phyloP scores from a whole-genome alignment of 2,888 invertebrate genomes.

The Baronia brevicornis region DNA sequence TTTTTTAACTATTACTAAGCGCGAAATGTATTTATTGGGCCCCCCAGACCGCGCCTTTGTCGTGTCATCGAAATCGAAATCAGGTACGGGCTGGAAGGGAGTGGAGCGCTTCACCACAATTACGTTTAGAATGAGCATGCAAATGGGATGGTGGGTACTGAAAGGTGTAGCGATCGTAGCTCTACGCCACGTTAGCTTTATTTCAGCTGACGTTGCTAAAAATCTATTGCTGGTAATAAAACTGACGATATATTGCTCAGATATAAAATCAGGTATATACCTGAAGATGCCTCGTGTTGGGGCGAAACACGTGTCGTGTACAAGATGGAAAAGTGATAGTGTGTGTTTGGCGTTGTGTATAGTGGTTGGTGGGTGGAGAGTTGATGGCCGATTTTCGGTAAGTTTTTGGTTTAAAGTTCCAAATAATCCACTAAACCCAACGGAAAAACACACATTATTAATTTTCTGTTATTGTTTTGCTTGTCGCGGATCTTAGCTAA shows the following conservation, averaged over 20 bases:
- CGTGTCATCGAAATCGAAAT: conserved; percentile 67
- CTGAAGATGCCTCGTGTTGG: no score
- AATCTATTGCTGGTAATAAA: conserved; percentile 69
- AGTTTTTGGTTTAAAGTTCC: no score
- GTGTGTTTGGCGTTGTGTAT: no score
- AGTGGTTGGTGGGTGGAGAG: no score
- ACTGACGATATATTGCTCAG: conserved; percentile 60
- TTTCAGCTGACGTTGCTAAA: conserved; percentile 63
- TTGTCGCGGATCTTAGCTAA: no score
- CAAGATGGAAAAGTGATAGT: no score
- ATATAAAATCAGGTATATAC: no score
- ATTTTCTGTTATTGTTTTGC: no score
- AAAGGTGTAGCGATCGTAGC: conserved; percentile 55
- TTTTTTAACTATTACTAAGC: conserved; percentile 68
- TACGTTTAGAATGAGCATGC: conserved; percentile 67
- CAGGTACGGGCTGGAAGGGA: conserved; percentile 58
- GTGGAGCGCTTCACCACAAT: conserved; percentile 56
- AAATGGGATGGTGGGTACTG: conserved; percentile 63
- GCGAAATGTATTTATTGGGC: conserved; percentile 63
- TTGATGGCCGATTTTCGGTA: no score
- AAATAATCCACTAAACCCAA: no score
- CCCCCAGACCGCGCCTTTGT: conserved; percentile 71
- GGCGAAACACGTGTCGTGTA: no score
- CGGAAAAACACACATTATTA: no score
- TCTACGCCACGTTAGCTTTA: conserved; percentile 55